Evolutionary conservation across 2,888 invertebrate genomes (phyloP).

Genomic region (Zelleria hepariella): DNA sequence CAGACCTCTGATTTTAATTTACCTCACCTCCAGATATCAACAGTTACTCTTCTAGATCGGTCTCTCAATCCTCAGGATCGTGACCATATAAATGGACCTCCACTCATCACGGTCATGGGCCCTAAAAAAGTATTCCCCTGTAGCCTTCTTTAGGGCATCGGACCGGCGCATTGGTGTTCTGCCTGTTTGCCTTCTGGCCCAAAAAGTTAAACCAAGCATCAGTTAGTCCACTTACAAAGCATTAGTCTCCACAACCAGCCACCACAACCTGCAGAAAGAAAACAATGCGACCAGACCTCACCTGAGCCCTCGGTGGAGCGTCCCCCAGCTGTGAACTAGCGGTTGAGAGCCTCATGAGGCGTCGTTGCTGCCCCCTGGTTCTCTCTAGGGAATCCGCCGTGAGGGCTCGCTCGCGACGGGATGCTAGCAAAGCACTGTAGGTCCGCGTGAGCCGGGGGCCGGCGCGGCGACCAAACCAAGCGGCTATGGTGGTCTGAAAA

Average conservation of each 20-base stretch:
- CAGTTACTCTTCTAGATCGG: no score
- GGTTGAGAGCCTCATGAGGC: slow-evolving; percentile 47
- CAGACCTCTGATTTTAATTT: no score
- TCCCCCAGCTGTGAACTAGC: slow-evolving; percentile 55
- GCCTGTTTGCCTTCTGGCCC: no score
- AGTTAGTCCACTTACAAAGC: background rate
- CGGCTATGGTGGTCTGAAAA: slow-evolving; percentile 49
- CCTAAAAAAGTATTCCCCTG: no score
- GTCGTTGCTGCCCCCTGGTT: slow-evolving; percentile 39
- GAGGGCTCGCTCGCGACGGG: slow-evolving; percentile 29
- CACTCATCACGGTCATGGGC: no score
- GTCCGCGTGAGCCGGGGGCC: slow-evolving; percentile 25
- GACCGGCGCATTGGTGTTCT: no score
- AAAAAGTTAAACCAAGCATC: no score
- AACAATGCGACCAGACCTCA: slow-evolving; percentile 47
- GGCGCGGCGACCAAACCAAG: slow-evolving; percentile 46
- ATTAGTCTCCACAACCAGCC: background rate
- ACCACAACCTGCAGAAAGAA: background rate
- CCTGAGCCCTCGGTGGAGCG: slow-evolving; percentile 59
- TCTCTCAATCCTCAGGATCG: no score
- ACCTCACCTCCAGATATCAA: no score
- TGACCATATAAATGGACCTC: no score
- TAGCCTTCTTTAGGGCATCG: no score
- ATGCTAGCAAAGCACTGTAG: slow-evolving; percentile 42
- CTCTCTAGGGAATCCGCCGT: slow-evolving; percentile 16